A percentile compares a stretch with the other conserved stretches of the same genome.
Conservation (phyloP, 1,140 invertebrate species). For the Diabrotica undecimpunctata region DNA sequence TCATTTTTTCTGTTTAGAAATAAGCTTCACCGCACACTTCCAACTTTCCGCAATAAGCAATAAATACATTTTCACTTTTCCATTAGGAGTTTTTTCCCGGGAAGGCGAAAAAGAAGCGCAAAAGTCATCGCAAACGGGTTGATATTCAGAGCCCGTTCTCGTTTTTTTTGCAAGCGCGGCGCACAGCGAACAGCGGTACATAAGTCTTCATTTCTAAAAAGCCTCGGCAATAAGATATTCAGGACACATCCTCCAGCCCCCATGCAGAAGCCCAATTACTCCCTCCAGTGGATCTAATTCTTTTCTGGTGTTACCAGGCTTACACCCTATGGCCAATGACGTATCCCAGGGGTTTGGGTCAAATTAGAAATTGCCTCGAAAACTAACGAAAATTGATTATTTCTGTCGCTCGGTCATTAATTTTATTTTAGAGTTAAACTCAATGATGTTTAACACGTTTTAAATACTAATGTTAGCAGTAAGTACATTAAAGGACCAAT, state of each 20-base stretch:
- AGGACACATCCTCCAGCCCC: constrained; percentile 12
- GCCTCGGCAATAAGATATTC: constrained; percentile 19
- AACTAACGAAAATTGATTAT: neutral
- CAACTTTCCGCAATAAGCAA: too few relatives aligned
- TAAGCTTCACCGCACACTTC: too few relatives aligned
- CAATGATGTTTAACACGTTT: too few relatives aligned
- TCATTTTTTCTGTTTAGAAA: too few relatives aligned
- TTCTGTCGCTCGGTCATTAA: neutral
- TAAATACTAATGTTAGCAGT: too few relatives aligned
- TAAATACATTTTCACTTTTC: too few relatives aligned
- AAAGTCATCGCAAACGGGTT: neutral
- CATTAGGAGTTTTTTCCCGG: too few relatives aligned
- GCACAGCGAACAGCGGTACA: constrained; percentile 5
- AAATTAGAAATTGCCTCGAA: neutral
- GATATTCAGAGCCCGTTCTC: neutral
- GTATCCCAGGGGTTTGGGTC: neutral
- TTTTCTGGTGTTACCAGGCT: constrained; percentile 16
- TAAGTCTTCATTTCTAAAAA: constrained; percentile 25
- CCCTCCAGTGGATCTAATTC: constrained; percentile 16
- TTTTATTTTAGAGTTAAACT: too few relatives aligned
- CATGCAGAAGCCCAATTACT: constrained; percentile 21
- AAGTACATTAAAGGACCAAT: too few relatives aligned
- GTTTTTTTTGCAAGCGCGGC: neutral
- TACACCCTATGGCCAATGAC: constrained; percentile 8
- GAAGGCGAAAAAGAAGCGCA: neutral